These are phyloP conservation scores for Brachionichthys hirsutus DNA, from an alignment of 2,113 vertebrate species.

Conservation along the genomic window DNA sequence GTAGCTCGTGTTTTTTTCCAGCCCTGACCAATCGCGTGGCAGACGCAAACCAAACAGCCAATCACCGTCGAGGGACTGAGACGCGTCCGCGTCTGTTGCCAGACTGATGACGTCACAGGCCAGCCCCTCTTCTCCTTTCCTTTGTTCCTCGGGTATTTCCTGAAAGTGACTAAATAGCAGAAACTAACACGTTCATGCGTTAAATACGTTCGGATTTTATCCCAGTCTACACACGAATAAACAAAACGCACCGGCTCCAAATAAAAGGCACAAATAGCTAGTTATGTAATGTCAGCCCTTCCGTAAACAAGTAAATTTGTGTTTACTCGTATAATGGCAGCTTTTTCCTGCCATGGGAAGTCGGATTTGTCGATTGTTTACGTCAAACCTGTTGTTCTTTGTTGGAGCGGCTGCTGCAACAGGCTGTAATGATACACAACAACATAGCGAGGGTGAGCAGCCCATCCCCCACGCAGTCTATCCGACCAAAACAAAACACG, in stretches of 20 bases:
- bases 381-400: conserved; percentile 4
- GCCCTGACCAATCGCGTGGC: conserved; percentile 62
- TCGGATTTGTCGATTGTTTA: neutral
- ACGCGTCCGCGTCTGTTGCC: conserved; percentile 69
- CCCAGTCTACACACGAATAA: rapidly evolving
- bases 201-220: neutral
- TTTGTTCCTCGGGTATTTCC: conserved; percentile 67
- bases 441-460: neutral
- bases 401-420: conserved; percentile 56
- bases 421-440: conserved; percentile 28
- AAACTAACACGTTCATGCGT: neutral
- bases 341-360: too few relatives aligned
- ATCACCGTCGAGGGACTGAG: conserved; percentile 39
- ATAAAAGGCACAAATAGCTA: too few relatives aligned
- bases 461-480: conserved; percentile 35
- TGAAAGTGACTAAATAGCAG: conserved; percentile 34
- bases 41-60: conserved; percentile 43
- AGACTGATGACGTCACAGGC: conserved; percentile 67
- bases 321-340: neutral
- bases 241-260: too few relatives aligned
- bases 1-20: conserved; percentile 29
- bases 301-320: conserved; percentile 5
- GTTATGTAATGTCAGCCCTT: conserved; percentile 12
- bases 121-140: conserved; percentile 15
- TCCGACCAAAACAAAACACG: neutral